Evolutionary conservation across 1,140 invertebrate genomes (phyloP).

Genomic region (Zeugodacus cucurbitae): DNA sequence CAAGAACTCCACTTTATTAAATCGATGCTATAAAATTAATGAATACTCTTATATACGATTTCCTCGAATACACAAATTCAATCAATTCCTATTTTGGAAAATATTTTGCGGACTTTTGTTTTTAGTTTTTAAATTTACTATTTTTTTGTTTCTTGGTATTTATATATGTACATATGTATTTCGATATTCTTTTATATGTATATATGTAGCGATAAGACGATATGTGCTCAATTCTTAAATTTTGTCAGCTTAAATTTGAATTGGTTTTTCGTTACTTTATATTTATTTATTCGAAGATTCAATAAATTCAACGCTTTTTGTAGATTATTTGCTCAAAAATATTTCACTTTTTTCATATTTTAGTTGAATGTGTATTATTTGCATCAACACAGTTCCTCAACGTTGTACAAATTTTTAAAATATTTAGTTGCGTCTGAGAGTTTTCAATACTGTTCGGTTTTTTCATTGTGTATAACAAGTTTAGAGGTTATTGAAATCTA

Average conservation of each 20-base stretch:
- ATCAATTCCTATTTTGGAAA: background rate
- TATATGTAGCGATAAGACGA: background rate
- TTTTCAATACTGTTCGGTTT: slow-evolving; percentile 13
- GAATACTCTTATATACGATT: no score
- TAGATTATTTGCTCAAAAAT: background rate
- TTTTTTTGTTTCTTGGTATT: background rate
- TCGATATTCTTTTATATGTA: slow-evolving; percentile 12
- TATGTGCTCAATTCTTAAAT: slow-evolving; percentile 30
- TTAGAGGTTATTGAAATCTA: background rate
- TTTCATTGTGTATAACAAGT: background rate
- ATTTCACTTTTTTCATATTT: background rate
- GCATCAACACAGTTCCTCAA: background rate
- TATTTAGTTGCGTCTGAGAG: slow-evolving; percentile 5
- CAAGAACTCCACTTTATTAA: no score
- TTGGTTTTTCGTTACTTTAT: background rate
- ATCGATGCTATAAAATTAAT: no score
- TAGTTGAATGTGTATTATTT: background rate
- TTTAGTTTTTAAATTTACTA: background rate
- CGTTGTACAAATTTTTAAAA: background rate
- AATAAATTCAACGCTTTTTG: background rate
- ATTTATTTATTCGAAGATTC: background rate
- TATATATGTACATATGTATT: slow-evolving; percentile 6
- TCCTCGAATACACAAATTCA: no score
- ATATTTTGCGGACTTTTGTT: background rate
- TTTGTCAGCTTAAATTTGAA: background rate